Percentiles rank a stretch among this genome's conserved stretches.
phyloP scores from a whole-genome alignment of 2,888 invertebrate genomes.

The Pelosia muscerda region DNA sequence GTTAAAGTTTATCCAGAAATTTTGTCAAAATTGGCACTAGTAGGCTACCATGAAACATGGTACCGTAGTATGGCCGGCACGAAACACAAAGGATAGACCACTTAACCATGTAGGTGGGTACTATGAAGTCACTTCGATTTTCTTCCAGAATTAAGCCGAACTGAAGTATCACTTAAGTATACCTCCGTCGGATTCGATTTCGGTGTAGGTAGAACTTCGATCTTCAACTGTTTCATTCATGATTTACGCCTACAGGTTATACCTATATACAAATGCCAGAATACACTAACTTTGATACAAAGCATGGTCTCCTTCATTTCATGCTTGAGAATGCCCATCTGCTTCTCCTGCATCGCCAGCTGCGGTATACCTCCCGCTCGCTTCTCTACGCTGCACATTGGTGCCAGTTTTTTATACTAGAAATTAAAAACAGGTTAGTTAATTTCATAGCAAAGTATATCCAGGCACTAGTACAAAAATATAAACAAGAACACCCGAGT shows the following conservation, averaged over 20 bases:
- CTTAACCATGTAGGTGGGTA: no score
- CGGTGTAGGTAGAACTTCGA: no score
- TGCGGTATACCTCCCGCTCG: conserved; percentile 89
- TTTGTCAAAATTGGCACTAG: no score
- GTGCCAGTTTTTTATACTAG: conserved; percentile 79
- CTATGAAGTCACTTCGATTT: no score
- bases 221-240: no score
- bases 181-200: no score
- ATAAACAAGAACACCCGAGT: neutral
- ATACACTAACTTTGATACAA: conserved; percentile 84
- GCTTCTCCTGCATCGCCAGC: conserved; percentile 88
- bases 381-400: conserved; percentile 88
- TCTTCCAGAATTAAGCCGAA: neutral
- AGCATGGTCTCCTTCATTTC: conserved; percentile 89
- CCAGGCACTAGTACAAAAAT: neutral
- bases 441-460: neutral
- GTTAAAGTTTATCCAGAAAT: no score
- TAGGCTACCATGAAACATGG: no score
- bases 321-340: conserved; percentile 86
- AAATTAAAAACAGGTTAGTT: neutral
- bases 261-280: neutral
- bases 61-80: no score
- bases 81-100: no score
- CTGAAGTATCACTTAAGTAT: no score
- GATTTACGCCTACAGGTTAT: no score